phyloP scores from a whole-genome alignment of 1,140 invertebrate genomes.

The Anoplophora glabripennis region DNA sequence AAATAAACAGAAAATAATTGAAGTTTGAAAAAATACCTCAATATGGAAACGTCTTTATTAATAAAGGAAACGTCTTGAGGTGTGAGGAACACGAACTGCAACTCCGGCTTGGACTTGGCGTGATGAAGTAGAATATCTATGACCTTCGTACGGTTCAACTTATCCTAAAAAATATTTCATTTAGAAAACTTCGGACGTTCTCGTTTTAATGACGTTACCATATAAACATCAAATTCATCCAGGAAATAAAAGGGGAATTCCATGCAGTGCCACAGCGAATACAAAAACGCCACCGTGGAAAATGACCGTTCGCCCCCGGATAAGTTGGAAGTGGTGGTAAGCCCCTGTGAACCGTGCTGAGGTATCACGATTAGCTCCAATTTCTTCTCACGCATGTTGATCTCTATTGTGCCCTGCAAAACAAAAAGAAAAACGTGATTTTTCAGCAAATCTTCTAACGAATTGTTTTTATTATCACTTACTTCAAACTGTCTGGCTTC shows the following conservation, averaged over 20 bases:
- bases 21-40: slow-evolving; percentile 40
- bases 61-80: slow-evolving; percentile 68
- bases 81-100: slow-evolving; percentile 75
- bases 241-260: slow-evolving; percentile 91
- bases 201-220: slow-evolving; percentile 59
- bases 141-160: slow-evolving; percentile 67
- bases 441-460: neutral
- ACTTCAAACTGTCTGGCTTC: slow-evolving; percentile 40
- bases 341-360: slow-evolving; percentile 46
- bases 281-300: slow-evolving; percentile 89
- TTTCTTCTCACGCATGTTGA: slow-evolving; percentile 57
- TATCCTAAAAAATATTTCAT: slow-evolving; percentile 57
- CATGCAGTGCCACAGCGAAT: slow-evolving; percentile 89
- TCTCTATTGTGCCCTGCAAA: slow-evolving; percentile 58
- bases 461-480: neutral
- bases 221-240: slow-evolving; percentile 98
- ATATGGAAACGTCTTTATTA: slow-evolving; percentile 56
- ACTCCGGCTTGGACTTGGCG: slow-evolving; percentile 56
- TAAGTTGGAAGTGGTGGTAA: slow-evolving; percentile 61
- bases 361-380: slow-evolving; percentile 62
- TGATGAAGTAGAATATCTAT: slow-evolving; percentile 67
- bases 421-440: neutral
- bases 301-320: slow-evolving; percentile 96
- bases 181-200: slow-evolving; percentile 19
- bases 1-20: neutral